Percentiles rank a stretch among this genome's conserved stretches.
These are phyloP conservation scores for Nemopilema nomurai DNA, from an alignment of 30 jellyfish, hydroid and myxozoan genomes.

Conservation along the genomic window DNA sequence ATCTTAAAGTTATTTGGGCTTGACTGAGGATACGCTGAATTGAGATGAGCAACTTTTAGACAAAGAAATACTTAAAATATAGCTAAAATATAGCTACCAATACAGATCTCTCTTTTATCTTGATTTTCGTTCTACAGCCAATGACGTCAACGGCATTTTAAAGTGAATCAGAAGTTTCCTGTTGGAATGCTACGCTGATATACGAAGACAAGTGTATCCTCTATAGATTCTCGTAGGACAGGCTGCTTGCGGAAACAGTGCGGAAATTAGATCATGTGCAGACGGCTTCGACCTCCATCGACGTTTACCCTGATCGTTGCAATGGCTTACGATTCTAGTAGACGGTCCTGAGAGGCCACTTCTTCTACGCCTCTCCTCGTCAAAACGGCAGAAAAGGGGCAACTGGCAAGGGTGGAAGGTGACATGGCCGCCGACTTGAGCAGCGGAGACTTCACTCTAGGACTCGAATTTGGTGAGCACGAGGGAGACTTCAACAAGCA, in stretches of 20 bases:
- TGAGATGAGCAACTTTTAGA: background rate
- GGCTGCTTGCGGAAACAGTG: background rate
- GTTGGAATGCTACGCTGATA: background rate
- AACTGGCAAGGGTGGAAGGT: slow-evolving; percentile 9
- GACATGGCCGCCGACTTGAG: slow-evolving; percentile 29
- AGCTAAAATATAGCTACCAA: background rate
- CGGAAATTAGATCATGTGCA: background rate
- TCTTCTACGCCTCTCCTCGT: slow-evolving; percentile 26
- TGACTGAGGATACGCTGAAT: too few relatives aligned
- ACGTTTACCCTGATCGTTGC: background rate
- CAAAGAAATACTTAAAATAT: too few relatives aligned
- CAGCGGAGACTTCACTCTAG: slow-evolving; percentile 19
- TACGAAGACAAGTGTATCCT: background rate
- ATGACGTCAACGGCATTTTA: background rate
- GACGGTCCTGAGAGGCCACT: slow-evolving; percentile 6
- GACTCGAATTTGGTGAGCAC: slow-evolving; percentile 49
- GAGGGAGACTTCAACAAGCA: slow-evolving; percentile 53
- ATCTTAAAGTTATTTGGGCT: too few relatives aligned
- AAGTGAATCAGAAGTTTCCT: background rate
- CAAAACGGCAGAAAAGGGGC: slow-evolving; percentile 30
- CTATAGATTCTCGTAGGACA: background rate
- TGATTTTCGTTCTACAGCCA: background rate
- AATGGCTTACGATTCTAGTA: background rate
- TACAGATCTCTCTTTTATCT: background rate
- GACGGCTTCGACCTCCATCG: background rate